Base-by-base conservation (phyloP, 2,113 vertebrate species). In the Mastomys natalensis region DNA sequence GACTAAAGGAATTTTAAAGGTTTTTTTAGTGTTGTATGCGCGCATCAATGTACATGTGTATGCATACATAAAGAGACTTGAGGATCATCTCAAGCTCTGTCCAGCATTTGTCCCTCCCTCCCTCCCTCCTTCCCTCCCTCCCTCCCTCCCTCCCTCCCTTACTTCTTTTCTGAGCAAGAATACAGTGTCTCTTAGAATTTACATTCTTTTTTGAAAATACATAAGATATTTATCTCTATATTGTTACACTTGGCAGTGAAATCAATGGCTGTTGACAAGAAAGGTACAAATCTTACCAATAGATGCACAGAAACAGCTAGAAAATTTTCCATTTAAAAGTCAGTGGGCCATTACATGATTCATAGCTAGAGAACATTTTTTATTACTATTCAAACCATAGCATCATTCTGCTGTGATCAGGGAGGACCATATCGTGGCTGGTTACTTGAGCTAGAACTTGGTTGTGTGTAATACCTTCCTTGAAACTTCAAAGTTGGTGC, bases 171-270 rank as follows among this genome's bases (percentile, higher is more conserved):
- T 82, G 53, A 81, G n/a, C 22, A 13, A 40, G 24, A 62, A 31
- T 40, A 7, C 11, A 84, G n/a, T n/a, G 12, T 64, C 40, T 45
- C 15, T 85, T 85, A 72, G 37, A 72, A n/a, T 72, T n/a, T 72
- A 72, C 34, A 7, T 72, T n/a, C 17, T n/a, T n/a, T 40, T 73
- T 73, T 73, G 55, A 93, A 87, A 12, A 37, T 26, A 66, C 43
- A 90, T 95, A 70, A 95, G 96, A 88, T 84, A 94, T 87, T 95
- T 68, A 89, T 91, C n/a, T 11, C 10, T 85, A 43, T 34, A 51
- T 84, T 80, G 94, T 93, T 89, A 60, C 4, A 89, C 11, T 3
- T 43, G n/a, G 15, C 87, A 87, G 95, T 94, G 74, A 93, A 95
- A 91, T 95, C 62, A 87, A 68, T 92, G 80, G 53, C 1, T 43